Percentiles rank a stretch among this genome's conserved stretches.
Evolutionary conservation across 2,113 vertebrate species (phyloP).

Genomic region (Taxidea taxus): DNA sequence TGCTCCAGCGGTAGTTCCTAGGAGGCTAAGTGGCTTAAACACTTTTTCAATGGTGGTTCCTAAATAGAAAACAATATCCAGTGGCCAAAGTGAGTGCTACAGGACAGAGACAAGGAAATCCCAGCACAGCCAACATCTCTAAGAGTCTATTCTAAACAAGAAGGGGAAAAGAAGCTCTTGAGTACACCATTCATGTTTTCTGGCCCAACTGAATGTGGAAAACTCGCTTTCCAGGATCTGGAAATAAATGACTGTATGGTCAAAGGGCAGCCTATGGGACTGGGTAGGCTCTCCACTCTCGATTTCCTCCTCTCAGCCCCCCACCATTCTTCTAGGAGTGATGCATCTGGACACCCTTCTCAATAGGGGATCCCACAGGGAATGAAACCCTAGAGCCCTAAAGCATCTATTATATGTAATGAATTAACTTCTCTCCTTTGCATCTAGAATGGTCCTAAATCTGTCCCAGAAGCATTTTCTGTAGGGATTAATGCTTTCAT

Average conservation of each 20-base stretch:
- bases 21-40: neutral
- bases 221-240: neutral
- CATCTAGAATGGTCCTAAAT: neutral
- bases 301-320: rapidly evolving
- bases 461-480: neutral
- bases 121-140: neutral
- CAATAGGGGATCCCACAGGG: neutral
- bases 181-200: neutral
- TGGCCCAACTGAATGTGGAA: neutral
- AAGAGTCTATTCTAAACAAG: neutral
- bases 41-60: neutral
- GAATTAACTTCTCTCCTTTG: neutral
- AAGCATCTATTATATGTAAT: neutral
- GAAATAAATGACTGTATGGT: neutral
- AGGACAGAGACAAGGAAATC: neutral
- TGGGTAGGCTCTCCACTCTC: too few relatives aligned
- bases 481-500: neutral
- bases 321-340: neutral
- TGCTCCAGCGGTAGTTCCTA: neutral
- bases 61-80: neutral
- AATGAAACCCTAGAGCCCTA: neutral
- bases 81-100: neutral
- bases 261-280: neutral
- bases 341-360: neutral
- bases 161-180: neutral